These are phyloP conservation scores for Drosophila borealis DNA, from an alignment of 2,888 invertebrate genomes.

Conservation along the genomic window DNA sequence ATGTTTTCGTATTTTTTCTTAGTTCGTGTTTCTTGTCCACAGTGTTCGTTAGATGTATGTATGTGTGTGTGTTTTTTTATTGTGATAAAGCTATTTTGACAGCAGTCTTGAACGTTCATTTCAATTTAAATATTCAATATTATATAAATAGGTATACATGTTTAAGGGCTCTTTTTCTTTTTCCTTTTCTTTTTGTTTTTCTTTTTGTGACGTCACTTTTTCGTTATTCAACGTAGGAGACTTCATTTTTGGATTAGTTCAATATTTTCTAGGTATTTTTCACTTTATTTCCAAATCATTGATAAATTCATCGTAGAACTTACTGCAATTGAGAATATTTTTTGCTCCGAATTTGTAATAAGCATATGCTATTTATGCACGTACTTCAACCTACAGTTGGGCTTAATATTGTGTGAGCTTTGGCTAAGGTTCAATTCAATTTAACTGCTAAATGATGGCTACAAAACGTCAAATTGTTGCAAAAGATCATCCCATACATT, in stretches of 20 bases:
- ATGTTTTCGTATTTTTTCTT: neutral
- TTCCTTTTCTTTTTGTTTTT: constrained; percentile 16
- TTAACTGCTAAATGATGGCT: too few relatives aligned
- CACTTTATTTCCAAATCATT: constrained; percentile 26
- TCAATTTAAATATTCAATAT: constrained; percentile 78
- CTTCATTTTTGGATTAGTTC: constrained; percentile 3
- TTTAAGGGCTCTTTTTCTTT: constrained; percentile 45
- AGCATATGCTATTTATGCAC: neutral
- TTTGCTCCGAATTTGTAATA: neutral
- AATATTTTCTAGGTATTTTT: constrained; percentile 2
- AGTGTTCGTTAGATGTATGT: constrained; percentile 27
- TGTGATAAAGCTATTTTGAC: constrained; percentile 82
- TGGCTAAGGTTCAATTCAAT: neutral
- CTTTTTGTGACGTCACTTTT: constrained; percentile 6
- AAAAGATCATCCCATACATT: too few relatives aligned
- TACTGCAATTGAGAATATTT: constrained; percentile 51
- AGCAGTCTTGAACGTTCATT: constrained; percentile 81
- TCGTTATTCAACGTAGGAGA: neutral
- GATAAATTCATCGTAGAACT: constrained; percentile 28
- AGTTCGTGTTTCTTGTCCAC: constrained; percentile 29
- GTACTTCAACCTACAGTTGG: neutral
- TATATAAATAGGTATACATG: constrained; percentile 79
- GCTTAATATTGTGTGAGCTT: neutral
- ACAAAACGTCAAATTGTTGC: too few relatives aligned
- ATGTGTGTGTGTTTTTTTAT: constrained; percentile 38